phyloP scores from a whole-genome alignment of 2,888 invertebrate genomes.

The Orthosia incerta region DNA sequence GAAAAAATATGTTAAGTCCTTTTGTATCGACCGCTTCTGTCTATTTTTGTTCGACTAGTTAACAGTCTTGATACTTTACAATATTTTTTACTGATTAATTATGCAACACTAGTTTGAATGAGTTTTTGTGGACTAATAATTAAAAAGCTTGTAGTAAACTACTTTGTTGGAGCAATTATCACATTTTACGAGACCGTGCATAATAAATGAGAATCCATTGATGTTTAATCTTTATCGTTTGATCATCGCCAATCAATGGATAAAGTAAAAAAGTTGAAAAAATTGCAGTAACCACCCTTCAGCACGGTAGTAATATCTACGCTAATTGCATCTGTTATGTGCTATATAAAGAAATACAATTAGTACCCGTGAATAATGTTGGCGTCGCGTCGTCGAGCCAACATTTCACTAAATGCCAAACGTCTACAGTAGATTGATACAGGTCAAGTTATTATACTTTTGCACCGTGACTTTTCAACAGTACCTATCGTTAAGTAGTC shows the following conservation, averaged over 20 bases:
- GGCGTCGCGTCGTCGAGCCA: conserved; percentile 58
- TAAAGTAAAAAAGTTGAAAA: conserved; percentile 69
- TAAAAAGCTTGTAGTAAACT: conserved; percentile 25
- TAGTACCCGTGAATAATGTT: conserved; percentile 68
- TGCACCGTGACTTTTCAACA: conserved; percentile 29
- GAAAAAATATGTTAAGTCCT: conserved; percentile 91
- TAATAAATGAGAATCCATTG: conserved; percentile 64
- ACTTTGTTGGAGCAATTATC: conserved; percentile 38
- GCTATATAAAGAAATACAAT: conserved; percentile 70
- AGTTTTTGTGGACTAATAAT: conserved; percentile 25
- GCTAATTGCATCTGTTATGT: conserved; percentile 80
- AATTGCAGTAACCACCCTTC: conserved; percentile 65
- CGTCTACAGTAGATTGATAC: conserved; percentile 55
- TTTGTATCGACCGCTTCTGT: conserved; percentile 89
- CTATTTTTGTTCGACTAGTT: conserved; percentile 72
- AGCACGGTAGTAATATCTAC: conserved; percentile 68
- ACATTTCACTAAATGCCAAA: conserved; percentile 76
- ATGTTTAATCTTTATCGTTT: conserved; percentile 75
- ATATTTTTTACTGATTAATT: conserved; percentile 33
- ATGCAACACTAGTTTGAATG: conserved; percentile 16
- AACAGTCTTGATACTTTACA: conserved; percentile 81
- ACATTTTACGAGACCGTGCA: conserved; percentile 33
- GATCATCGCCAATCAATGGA: conserved; percentile 79
- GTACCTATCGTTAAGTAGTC: not conserved
- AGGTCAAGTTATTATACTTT: conserved; percentile 42